A percentile compares a stretch with the other conserved stretches of the same genome.
phyloP scores from a whole-genome alignment of 2,797 vertebrate species.

The Crax fasciolata region DNA sequence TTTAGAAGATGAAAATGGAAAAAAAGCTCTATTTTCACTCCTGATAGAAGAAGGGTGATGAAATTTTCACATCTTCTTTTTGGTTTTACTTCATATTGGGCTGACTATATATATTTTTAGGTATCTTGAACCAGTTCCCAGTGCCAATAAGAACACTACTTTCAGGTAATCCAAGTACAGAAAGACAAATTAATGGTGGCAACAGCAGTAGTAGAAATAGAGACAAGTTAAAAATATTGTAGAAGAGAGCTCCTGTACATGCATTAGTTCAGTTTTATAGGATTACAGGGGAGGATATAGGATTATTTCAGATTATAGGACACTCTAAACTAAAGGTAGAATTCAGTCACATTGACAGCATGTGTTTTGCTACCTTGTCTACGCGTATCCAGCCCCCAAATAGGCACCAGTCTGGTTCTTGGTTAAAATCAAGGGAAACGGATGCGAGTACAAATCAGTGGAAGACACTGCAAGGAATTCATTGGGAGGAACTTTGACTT shows the following conservation, averaged over 20 bases:
- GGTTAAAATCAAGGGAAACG: not conserved
- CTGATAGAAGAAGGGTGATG: not conserved
- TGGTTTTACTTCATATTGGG: not conserved
- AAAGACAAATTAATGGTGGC: not conserved
- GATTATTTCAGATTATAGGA: not conserved
- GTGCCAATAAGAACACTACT: not conserved
- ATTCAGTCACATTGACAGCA: not conserved
- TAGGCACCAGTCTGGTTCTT: not conserved
- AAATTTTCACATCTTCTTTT: not conserved
- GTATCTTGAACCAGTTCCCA: not conserved
- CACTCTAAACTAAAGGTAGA: not conserved
- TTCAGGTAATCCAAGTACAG: not conserved
- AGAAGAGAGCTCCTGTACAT: not conserved
- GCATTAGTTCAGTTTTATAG: not conserved
- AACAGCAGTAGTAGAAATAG: not conserved
- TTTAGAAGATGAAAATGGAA: not conserved
- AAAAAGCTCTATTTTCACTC: not conserved
- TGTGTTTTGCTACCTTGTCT: not conserved
- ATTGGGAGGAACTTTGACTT: not conserved
- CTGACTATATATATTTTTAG: not conserved
- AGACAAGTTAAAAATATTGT: not conserved
- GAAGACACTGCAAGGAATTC: not conserved
- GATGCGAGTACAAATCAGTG: not conserved
- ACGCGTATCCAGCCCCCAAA: not conserved
- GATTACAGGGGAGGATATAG: not conserved